These are phyloP conservation scores for Brenthis ino DNA, from an alignment of 2,888 invertebrate genomes.

Conservation along the genomic window DNA sequence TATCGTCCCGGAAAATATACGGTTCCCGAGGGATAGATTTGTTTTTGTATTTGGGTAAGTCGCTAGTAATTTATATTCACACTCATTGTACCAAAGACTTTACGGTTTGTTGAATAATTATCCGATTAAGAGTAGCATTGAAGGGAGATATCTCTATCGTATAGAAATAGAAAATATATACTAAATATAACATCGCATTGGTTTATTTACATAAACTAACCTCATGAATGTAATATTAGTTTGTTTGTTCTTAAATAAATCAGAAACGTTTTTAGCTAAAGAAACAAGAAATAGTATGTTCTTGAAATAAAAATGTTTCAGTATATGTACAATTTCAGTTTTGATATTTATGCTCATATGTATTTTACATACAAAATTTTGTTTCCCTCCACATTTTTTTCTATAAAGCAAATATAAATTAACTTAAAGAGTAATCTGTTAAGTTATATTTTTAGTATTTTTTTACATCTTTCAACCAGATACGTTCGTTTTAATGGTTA, in stretches of 20 bases:
- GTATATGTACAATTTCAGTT: no score
- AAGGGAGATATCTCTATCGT: slow-evolving; percentile 53
- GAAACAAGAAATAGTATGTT: not conserved
- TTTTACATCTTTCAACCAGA: no score
- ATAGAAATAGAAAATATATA: slow-evolving; percentile 36
- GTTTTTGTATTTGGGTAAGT: no score
- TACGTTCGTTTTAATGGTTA: no score
- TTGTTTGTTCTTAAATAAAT: slow-evolving; percentile 15
- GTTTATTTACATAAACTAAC: not conserved
- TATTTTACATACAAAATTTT: no score
- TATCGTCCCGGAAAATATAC: no score
- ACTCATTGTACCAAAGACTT: slow-evolving; percentile 44
- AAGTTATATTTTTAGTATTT: no score
- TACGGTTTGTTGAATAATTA: slow-evolving; percentile 64
- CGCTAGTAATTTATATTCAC: slow-evolving; percentile 4
- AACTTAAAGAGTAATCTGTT: no score
- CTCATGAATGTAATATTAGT: slow-evolving; percentile 15
- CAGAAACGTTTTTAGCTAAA: not conserved
- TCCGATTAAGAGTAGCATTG: slow-evolving; percentile 63
- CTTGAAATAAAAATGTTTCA: not conserved
- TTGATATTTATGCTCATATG: no score
- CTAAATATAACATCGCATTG: slow-evolving; percentile 14
- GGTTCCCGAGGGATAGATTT: no score
- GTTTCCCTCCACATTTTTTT: no score
- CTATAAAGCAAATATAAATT: no score